A percentile compares a stretch with the other conserved stretches of the same genome.
Conservation (phyloP, 1,140 invertebrate genomes). For the Stenopsyche tienmushanensis region DNA sequence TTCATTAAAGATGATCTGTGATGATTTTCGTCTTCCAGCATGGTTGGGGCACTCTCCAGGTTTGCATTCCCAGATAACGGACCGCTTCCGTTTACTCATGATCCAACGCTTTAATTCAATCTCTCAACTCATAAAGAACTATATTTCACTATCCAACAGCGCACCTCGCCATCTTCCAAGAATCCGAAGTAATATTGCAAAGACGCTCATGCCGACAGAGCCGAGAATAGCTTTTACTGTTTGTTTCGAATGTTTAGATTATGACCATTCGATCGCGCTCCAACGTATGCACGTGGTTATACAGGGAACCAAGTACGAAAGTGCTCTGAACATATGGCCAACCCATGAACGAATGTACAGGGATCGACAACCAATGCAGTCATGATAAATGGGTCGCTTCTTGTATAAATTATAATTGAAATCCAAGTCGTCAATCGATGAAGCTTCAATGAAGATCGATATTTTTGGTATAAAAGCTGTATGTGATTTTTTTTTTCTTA, state of each 20-base stretch:
- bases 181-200: conserved; percentile 23
- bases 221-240: conserved; percentile 41
- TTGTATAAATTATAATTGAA: too few relatives aligned
- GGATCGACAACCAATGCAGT: too few relatives aligned
- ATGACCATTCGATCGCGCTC: conserved; percentile 38
- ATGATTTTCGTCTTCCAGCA: too few relatives aligned
- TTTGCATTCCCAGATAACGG: too few relatives aligned
- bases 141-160: background rate
- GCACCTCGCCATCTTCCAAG: background rate
- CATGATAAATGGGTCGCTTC: too few relatives aligned
- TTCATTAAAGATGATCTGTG: too few relatives aligned
- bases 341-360: conserved; percentile 20
- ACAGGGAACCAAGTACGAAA: conserved; percentile 14
- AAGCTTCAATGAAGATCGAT: too few relatives aligned
- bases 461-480: too few relatives aligned
- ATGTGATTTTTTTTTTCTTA: too few relatives aligned
- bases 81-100: too few relatives aligned
- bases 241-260: conserved; percentile 43
- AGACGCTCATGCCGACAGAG: conserved; percentile 20
- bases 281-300: conserved; percentile 20
- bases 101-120: background rate
- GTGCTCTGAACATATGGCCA: conserved; percentile 26
- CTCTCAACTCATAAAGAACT: background rate
- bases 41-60: too few relatives aligned
- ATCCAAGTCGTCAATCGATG: too few relatives aligned